Evolutionary conservation across 1,140 invertebrate species (phyloP), one percentile per base, ranked within the genome.

Genomic region (Himalopsyche phryganea): DNA sequence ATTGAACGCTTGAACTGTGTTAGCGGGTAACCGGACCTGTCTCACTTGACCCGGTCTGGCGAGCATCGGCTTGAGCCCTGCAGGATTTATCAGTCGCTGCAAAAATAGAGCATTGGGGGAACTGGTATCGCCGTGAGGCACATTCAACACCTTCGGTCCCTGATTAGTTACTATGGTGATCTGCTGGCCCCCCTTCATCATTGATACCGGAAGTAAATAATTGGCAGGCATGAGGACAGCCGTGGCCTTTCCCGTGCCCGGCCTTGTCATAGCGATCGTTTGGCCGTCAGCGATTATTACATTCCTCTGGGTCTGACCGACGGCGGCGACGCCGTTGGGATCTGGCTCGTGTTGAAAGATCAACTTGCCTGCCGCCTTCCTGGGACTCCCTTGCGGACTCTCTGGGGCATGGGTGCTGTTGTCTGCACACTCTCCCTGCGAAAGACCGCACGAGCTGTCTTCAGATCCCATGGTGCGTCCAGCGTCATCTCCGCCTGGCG

Each of bases 91-190:
- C 28, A 77, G 65, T 7, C 68, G 67, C 59, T 74, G 75, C 46
- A 71, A 66, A 46, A 76, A 73, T 61, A 73, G 69, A 11, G 83
- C 79, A 15, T 83, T 80, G 0, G 83, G 81, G 1, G 83, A 76
- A 2, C 71, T 71, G 14, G 70, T 69, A 38, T 77, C 75, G 19
- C 58, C 56, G 6, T 62, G 53, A 0, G 72, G 71, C 0, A 85
- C 82, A 3, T 82, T 80, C 6, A 87, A 69, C 14, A 86, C 72
- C 66, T 86, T 87, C 3, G 83, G 83, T 0, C 81, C 82, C 10
- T 85, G 82, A 40, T 78, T 79, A 0, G 85, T 85, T 0, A 88
- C 84, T 41, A 88, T 85, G 0, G 84, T 84, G 45, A 87, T 85
- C 56, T 86, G 85, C 58, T 86, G 84, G 2, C 84, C 82, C 10